Percentiles rank a stretch among this genome's conserved stretches.
phyloP scores from a whole-genome alignment of 2,888 invertebrate genomes.

The Apamea anceps region DNA sequence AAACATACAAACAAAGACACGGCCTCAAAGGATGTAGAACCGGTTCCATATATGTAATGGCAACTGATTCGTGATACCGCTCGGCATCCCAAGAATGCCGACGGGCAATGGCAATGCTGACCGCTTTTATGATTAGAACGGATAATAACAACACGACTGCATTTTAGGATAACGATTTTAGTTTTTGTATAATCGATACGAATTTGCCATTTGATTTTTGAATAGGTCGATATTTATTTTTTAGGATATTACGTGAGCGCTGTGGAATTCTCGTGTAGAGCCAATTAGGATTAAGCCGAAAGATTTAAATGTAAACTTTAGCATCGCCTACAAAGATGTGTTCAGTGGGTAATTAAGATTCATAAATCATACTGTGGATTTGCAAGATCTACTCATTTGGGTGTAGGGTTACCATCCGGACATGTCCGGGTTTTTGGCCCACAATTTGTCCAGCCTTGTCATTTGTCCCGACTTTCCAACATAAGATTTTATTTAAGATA shows the following conservation, averaged over 20 bases:
- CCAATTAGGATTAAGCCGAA: slow-evolving; percentile 20
- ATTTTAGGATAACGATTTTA: slow-evolving; percentile 58
- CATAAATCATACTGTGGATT: background rate
- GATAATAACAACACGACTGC: slow-evolving; percentile 64
- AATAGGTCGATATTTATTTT: slow-evolving; percentile 34
- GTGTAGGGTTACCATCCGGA: too few species aligned
- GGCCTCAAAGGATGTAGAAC: slow-evolving; percentile 81
- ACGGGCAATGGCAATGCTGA: slow-evolving; percentile 69
- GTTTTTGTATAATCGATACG: slow-evolving; percentile 31
- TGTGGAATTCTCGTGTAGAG: slow-evolving; percentile 42
- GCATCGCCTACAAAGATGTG: slow-evolving; percentile 16
- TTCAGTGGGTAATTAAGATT: slow-evolving; percentile 5
- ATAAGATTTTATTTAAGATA: too few species aligned
- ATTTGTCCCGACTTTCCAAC: background rate
- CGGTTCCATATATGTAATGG: slow-evolving; percentile 75
- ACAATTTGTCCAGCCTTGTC: background rate
- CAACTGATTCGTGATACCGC: slow-evolving; percentile 72
- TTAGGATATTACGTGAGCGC: slow-evolving; percentile 28
- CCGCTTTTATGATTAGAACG: slow-evolving; percentile 64
- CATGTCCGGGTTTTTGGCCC: too few species aligned
- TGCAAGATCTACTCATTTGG: background rate
- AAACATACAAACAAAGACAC: slow-evolving; percentile 74
- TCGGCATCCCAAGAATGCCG: slow-evolving; percentile 75
- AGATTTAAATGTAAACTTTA: slow-evolving; percentile 34
- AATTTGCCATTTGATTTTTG: slow-evolving; percentile 41